Base-by-base conservation (phyloP, 2,888 invertebrate species). In the Hylaea fasciaria region DNA sequence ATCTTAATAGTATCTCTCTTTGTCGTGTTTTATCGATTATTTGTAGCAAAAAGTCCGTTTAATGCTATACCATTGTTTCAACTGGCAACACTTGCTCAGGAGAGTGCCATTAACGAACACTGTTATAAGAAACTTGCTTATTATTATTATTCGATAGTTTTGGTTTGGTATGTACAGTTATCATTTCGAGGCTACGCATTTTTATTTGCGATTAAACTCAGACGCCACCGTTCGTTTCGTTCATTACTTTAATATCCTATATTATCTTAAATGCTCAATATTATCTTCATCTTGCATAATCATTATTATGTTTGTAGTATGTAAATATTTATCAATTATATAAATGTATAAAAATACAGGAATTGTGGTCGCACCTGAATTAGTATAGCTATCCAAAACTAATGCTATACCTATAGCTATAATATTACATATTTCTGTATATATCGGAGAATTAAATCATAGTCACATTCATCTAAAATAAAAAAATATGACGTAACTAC, bases 161-260 rank as follows among this genome's bases (percentile, higher is more conserved):
- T 2, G 29, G 16, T 32, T 49, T 12, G 17, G 28, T 22, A 46
- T 32, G 12, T 48, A 48, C 29, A 44, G 41, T 59, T 52, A 60
- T 46, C 7, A 44, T 73, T 73, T 80, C 73, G 82, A 81, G 81
- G 81, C 81, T 80, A 80, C 68, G 16, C 65, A 55, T 47, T 37
- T 62, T 57, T 66, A 57, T 62, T 72, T 57, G 29, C 50, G 11
- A 70, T 66, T 73, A 58, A 60, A 69, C 69, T 62, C 64, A 65
- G 44, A 70, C 32, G 71, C 72, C 74, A 75, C 75, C 77, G 51
- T 65, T 47, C 50, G 11, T 41, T 32, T 54, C 40, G 41, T 44
- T 69, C 67, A 59, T 71, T 50, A 49, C 59, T 66, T 70, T 62
- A 54, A 51, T 68, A 61, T 68, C 44, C 47, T 32, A 22, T 62